Conservation (phyloP, 2,888 invertebrate species). For the Hemicrepidius hirtus region DNA sequence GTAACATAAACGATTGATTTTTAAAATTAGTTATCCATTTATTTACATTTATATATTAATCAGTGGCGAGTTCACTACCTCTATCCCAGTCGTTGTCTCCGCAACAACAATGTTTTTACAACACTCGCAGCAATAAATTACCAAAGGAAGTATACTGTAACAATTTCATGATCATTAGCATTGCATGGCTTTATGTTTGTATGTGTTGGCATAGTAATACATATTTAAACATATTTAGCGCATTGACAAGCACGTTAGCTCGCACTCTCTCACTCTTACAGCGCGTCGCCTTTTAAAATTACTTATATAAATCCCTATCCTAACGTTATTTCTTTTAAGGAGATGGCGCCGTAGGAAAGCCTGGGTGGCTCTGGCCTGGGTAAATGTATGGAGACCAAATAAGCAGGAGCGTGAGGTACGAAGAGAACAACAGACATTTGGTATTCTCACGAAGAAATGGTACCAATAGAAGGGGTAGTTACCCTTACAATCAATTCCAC, state of each 20-base stretch:
- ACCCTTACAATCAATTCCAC: constrained; percentile 2
- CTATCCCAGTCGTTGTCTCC: constrained; percentile 60
- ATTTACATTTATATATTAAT: constrained; percentile 49
- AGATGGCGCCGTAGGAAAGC: constrained; percentile 68
- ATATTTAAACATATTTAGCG: no score
- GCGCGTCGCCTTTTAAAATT: no score
- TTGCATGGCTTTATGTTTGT: constrained; percentile 23
- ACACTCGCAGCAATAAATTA: constrained; percentile 68
- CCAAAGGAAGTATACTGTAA: constrained; percentile 68
- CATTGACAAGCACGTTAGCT: no score
- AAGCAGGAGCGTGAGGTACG: constrained; percentile 60
- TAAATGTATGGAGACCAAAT: constrained; percentile 61
- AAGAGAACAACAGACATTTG: constrained; percentile 49
- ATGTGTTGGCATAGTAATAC: constrained; percentile 1
- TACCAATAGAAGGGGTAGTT: constrained; percentile 49
- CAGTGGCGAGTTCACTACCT: constrained; percentile 62
- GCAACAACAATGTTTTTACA: constrained; percentile 59
- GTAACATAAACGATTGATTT: neutral
- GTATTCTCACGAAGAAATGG: constrained; percentile 55
- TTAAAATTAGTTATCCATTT: constrained; percentile 23
- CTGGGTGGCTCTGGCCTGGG: no score
- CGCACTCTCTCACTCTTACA: no score
- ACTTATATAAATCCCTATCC: no score
- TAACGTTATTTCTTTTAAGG: constrained; percentile 56
- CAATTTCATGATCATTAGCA: constrained; percentile 21